Base-by-base conservation (phyloP, 2,113 vertebrate species). In the Oryzias celebensis region DNA sequence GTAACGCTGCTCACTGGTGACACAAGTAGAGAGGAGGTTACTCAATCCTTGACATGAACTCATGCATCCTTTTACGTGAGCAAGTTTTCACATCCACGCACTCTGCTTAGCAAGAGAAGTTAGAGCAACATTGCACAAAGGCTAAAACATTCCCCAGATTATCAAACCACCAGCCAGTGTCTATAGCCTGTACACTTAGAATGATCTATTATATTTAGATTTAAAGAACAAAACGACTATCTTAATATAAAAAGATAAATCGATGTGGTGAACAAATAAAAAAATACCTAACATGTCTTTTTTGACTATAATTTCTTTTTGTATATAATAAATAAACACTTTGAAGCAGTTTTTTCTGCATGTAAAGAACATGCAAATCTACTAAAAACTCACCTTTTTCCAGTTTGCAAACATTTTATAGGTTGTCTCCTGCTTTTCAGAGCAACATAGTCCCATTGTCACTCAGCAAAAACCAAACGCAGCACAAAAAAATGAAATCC, bases 361-460 rank as follows among this genome's bases (percentile, higher is more conserved):
- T 28, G 36, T 2, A 8, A 36, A 36, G 36, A 36, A 36, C 36
- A 36, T 10, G 2, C 2, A 2, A 22, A 44, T 68, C 4, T 13
- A 52, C 16, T 53, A 54, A 10, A 1, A 64, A 75, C 87, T 87
- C 80, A 92, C 90, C 90, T 87, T 90, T 58, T 77, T 85, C 91
- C 84, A 92, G 59, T 66, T 78, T 4, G 84, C 77, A 15, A 65
- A 43, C 52, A 81, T 77, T 22, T 68, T 82, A 80, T 87, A 77
- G 68, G 79, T 89, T 63, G 67, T 83, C 67, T 71, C 65, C 51
- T 82, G 76, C 73, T 89, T 91, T 71, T 91, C 90, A 82, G 83
- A 85, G 47, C 78, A 89, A 77, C 90, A 91, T 86, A 92, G 51
- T 92, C 90, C 90, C 91, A 92, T 92, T 85, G 80, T 91, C 78